Evolutionary conservation across 1,140 invertebrate species (phyloP).

Genomic region (Neodiprion pinetum): DNA sequence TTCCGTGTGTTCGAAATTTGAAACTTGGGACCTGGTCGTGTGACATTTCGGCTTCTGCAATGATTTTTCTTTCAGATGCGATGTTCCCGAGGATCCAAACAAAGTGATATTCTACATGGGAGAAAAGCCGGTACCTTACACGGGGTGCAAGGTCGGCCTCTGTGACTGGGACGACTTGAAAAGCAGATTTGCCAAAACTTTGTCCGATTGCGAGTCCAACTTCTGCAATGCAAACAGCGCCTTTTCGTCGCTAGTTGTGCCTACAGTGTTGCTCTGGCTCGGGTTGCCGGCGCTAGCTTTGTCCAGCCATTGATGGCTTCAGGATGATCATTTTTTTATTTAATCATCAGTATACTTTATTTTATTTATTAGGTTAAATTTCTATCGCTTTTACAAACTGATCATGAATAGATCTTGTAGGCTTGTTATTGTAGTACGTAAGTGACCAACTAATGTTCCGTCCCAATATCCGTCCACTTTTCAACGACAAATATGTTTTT

Average conservation of each 20-base stretch:
- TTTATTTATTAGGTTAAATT: too few species aligned
- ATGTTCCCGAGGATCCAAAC: constrained; percentile 42
- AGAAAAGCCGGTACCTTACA: constrained; percentile 52
- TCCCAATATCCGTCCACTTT: too few species aligned
- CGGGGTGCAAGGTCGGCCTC: constrained; percentile 61
- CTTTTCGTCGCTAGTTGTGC: neutral
- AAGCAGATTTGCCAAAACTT: constrained; percentile 44
- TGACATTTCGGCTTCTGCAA: neutral
- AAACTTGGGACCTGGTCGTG: too few species aligned
- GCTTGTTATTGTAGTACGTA: too few species aligned
- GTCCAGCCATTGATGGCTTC: neutral
- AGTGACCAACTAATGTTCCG: too few species aligned
- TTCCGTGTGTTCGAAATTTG: neutral
- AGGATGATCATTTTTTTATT: too few species aligned
- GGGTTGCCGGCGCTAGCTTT: neutral
- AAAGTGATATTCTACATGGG: constrained; percentile 62
- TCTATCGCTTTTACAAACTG: too few species aligned
- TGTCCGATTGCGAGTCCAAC: constrained; percentile 38
- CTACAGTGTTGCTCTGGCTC: neutral
- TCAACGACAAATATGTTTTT: too few species aligned
- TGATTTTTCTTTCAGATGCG: constrained; percentile 48
- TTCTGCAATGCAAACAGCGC: constrained; percentile 34
- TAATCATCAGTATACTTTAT: too few species aligned
- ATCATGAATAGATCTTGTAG: too few species aligned
- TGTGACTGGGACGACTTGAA: constrained; percentile 62